Percentiles rank a stretch among this genome's conserved stretches.
phyloP scores from a whole-genome alignment of 37 sponge, comb jelly and placozoan species.

The Cladorhizidae sp. region DNA sequence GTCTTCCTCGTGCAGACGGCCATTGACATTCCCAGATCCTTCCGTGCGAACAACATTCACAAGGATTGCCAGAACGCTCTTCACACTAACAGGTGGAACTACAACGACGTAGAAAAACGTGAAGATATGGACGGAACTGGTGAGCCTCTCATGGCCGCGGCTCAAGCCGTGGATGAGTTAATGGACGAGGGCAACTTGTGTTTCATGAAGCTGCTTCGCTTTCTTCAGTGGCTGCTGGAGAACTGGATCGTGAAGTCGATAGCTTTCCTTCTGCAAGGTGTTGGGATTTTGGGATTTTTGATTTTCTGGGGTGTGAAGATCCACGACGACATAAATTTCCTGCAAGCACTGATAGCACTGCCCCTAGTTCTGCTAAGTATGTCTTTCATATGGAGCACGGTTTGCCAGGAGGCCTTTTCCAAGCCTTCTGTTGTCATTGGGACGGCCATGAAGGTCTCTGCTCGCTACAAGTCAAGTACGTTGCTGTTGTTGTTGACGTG shows the following conservation, averaged over 20 bases:
- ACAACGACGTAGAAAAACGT: not conserved
- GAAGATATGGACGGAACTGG: not conserved
- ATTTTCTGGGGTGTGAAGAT: not conserved
- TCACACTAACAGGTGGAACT: not conserved
- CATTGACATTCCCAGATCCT: slow-evolving; percentile 9
- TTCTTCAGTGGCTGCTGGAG: slow-evolving; percentile 4
- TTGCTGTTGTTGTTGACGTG: not conserved
- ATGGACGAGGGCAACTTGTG: not conserved
- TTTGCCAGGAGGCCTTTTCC: slow-evolving; percentile 20
- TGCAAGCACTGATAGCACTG: slow-evolving; percentile 10
- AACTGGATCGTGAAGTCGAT: slow-evolving; percentile 20
- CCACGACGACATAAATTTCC: not conserved
- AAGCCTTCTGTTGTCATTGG: not conserved
- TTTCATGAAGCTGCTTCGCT: not conserved
- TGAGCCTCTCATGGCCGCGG: not conserved
- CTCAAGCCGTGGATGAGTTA: too few species aligned
- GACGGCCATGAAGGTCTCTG: not conserved
- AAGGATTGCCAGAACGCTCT: not conserved
- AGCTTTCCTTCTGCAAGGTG: slow-evolving; percentile 38
- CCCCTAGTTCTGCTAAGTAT: slow-evolving; percentile 15
- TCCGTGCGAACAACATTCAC: not conserved
- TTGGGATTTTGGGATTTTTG: slow-evolving; percentile 3
- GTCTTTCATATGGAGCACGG: slow-evolving; percentile 40
- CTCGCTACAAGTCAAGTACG: slow-evolving; percentile 64
- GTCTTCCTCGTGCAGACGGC: slow-evolving; percentile 37